These are phyloP conservation scores for Callospermophilus lateralis DNA, from an alignment of 2,113 vertebrate species.

Conservation along the genomic window DNA sequence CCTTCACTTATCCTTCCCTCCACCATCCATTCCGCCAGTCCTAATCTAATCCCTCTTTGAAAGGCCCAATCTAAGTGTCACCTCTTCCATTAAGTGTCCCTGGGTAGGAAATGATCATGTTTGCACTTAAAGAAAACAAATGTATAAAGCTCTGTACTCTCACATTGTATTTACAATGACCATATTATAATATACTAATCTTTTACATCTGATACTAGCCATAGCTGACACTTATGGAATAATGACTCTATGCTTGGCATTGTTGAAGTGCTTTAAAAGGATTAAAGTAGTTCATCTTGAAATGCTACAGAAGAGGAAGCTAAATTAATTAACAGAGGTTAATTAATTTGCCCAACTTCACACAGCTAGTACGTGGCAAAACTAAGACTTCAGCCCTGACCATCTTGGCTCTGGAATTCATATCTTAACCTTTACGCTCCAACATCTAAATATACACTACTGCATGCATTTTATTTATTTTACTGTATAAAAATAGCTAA, in stretches of 20 bases:
- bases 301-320: slow-evolving; percentile 8
- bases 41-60: neutral
- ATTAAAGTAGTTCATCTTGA: slow-evolving; percentile 16
- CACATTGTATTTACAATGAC: neutral
- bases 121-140: slow-evolving; percentile 29
- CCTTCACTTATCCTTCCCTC: neutral
- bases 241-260: slow-evolving; percentile 1
- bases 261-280: neutral
- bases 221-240: slow-evolving; percentile 16
- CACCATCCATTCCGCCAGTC: neutral
- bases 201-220: slow-evolving; percentile 2
- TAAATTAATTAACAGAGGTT: neutral
- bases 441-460: neutral
- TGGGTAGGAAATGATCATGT: neutral
- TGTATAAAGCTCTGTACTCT: neutral
- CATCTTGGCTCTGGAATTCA: neutral
- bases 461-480: neutral
- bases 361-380: neutral
- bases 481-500: neutral
- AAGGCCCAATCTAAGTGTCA: neutral
- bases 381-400: neutral
- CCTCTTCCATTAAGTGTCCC: neutral
- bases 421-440: neutral
- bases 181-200: neutral
- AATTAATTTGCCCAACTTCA: neutral